A percentile compares a stretch with the other conserved stretches of the same genome.
phyloP scores from a whole-genome alignment of 1,140 invertebrate genomes.

The Sinella curviseta region DNA sequence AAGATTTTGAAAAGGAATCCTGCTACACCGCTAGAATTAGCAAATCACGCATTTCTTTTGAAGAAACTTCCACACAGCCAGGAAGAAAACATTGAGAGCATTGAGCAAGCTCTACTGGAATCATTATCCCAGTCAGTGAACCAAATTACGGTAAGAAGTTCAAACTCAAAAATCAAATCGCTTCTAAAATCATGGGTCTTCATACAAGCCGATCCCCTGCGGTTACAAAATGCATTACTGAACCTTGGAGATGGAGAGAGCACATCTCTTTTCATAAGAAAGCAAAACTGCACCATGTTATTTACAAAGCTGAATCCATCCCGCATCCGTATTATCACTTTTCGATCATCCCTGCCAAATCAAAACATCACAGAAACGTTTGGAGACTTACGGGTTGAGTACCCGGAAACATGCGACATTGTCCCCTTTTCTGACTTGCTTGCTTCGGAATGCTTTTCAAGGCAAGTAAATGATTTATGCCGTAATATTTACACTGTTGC shows the following conservation, averaged over 20 bases:
- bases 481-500: neutral
- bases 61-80: no score
- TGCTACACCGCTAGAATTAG: no score
- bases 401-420: neutral
- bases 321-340: neutral
- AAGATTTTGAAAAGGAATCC: no score
- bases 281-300: neutral
- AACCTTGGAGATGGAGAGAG: neutral
- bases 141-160: no score
- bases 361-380: neutral
- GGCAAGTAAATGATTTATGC: neutral
- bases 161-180: no score
- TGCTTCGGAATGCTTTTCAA: neutral
- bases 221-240: no score
- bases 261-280: neutral
- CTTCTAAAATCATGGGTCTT: no score
- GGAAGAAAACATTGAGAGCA: no score
- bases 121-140: no score
- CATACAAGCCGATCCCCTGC: no score
- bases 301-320: neutral
- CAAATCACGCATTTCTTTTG: no score
- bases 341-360: neutral
- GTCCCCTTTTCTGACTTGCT: neutral
- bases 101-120: no score
- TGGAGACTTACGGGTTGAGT: neutral